Evolutionary conservation across 2,888 invertebrate genomes (phyloP), one percentile per base, ranked within the genome.

Genomic region (Chaetoderma sp.): DNA sequence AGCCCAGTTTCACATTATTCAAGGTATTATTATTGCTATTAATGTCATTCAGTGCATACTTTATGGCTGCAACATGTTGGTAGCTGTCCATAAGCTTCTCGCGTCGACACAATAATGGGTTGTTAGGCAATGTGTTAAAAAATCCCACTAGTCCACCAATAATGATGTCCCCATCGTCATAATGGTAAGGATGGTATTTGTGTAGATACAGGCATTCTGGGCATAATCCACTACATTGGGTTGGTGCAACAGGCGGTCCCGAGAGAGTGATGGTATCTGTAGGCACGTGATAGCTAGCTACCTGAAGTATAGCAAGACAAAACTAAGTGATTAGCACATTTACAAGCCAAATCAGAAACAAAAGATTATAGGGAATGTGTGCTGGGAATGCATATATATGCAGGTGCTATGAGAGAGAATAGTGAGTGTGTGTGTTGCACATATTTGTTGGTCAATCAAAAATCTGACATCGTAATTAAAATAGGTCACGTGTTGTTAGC

Each of bases 111-210:
- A 74, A 59, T 52, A 74, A 77, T 0, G 79, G 77, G 5, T 50
- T 56, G 5, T 55, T 45, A 3, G 32, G n/a, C 0, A 74, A 73
- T 4, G 74, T 65, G 32, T 72, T 60, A 54, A 77, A 77, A 18
- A 80, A 63, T 49, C 76, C 76, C 58, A 83, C 74, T 10, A 78
- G 65, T 5, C 72, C 78, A 4, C 76, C 83, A 32, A 84, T 67
- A 4, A 76, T 63, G 25, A 82, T 61, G 28, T 83, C 78, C 5
- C 78, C 79, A 0, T 65, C 68, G 1, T 62, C 57, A 27, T 71
- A 69, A 23, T 63, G 62, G 63, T 71, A 74, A 6, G 72, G 70
- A 18, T 72, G 67, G 10, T 73, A 60, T 33, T 71, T 63, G 27
- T 74, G 70, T 47, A 79, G 50, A 59, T 80, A 81, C 21, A 75